phyloP scores from a whole-genome alignment of 2,113 vertebrate genomes.

The Spizaetus ornatus region DNA sequence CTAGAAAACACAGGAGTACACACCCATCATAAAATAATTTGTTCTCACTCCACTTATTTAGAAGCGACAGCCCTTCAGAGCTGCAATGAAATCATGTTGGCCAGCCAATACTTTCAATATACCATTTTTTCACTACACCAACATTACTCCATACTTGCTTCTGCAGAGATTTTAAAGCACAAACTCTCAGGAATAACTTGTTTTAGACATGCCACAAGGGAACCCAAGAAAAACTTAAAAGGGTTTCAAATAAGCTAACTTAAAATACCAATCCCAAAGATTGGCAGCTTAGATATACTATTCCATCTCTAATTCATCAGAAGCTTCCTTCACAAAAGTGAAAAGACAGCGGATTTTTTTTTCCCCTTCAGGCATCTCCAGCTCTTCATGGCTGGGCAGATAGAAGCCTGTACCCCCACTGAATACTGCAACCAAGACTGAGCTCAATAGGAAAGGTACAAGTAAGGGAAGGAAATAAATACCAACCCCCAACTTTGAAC shows the following conservation, averaged over 20 bases:
- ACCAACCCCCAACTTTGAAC: not conserved
- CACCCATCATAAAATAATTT: not conserved
- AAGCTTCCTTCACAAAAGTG: not conserved
- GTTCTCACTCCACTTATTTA: not conserved
- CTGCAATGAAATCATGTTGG: fast-evolving
- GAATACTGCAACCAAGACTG: not conserved
- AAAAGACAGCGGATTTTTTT: not conserved
- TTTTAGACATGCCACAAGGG: not conserved
- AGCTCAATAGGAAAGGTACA: not conserved
- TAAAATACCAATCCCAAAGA: constrained; percentile 1
- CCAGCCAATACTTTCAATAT: not conserved
- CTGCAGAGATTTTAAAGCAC: not conserved
- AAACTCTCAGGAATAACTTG: not conserved
- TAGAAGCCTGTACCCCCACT: not conserved
- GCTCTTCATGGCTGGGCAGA: not conserved
- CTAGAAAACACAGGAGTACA: not conserved
- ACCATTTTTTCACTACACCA: not conserved
- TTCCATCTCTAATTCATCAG: not conserved
- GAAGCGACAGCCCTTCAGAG: not conserved
- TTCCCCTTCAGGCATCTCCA: not conserved
- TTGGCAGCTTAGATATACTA: not conserved
- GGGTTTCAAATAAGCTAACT: not conserved
- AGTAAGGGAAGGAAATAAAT: not conserved
- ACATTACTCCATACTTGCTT: not conserved
- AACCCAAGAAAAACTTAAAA: not conserved